Base-by-base conservation (phyloP, 1,140 invertebrate genomes). In the Teleogryllus occipitalis region DNA sequence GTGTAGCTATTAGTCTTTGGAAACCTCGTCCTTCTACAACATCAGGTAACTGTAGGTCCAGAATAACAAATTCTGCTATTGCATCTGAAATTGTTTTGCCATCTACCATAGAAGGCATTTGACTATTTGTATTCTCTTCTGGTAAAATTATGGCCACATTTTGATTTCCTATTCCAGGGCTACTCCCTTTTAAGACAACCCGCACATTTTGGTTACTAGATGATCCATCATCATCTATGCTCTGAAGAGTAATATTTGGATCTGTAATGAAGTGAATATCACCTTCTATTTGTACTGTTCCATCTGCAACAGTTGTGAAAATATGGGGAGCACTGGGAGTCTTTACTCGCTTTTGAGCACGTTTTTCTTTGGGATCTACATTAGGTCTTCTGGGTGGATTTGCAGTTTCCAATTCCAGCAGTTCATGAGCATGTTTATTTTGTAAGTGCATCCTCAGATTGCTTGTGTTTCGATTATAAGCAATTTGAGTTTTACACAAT, bases 401-500 rank as follows among this genome's bases (percentile, higher is more conserved):
- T 78, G 81, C 80, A 0, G 86, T 80, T 83, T 89, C 89, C 8
- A 89, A 79, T 77, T 88, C 86, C 54, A 84, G 80, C 73, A 90
- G 81, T 78, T 88, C 87, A 72, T 86, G 85, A 0, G 85, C 82
- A 83, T 91, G 90, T 46, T 90, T 90, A 81, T 90, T 90, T 84
- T 90, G 89, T 46, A 91, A 84, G 83, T 91, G 90, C 83, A 91
- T 90, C 54, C 89, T 84, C 74, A 90, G 83, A 84, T 91, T 91
- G 81, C 89, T 91, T 0, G 90, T 91, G 81, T 91, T 91, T 39
- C 89, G 87, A 81, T 91, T 91, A 72, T 91, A 91, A 8, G 89
- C 88, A 77, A 91, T 87, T 78, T 90, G 89, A 5, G 87, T 89
- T 83, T 90, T 90, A 82, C 90, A 91, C 0, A 91, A 81, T 65